Base-by-base conservation (phyloP, 1,140 invertebrate genomes). In the Achatina immaculata region DNA sequence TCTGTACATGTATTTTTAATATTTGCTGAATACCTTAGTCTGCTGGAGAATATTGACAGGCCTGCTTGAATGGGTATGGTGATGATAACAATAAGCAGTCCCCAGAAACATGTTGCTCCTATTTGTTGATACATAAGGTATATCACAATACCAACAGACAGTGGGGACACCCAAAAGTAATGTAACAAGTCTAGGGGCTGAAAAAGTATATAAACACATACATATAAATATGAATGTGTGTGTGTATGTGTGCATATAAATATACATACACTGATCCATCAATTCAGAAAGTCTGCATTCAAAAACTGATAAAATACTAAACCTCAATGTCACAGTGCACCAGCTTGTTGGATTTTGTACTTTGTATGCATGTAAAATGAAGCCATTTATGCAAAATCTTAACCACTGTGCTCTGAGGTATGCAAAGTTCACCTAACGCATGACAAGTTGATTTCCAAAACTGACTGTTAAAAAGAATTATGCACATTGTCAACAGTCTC, bases 141-240 rank as follows among this genome's bases (percentile, higher is more conserved):
- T 36, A 83, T 66, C 1, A 82, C 68, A 2, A 80, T 51, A 36
- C 16, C 65, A 31, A 83, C 77, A 71, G 82, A 75, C 31, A 85
- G 24, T 34, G 84, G 84, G 16, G 80, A 77, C 34, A 82, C n/a
- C 84, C 82, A 83, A 19, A 81, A 45, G 51, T 78, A 81, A 72
- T 85, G 82, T 34, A 85, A 40, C 21, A 78, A 96, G 96, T 83
- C 81, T 38, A 80, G 62, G 19, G 71, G 58, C 81, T 85, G 68
- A 31, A 11, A 40, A 82, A 66, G 34, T 11, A 58, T n/a, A n/a
- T n/a, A n/a, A n/a, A n/a, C n/a, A n/a, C n/a, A n/a, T n/a, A n/a
- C n/a, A n/a, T n/a, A 55, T 11, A 21, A 4, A 55, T 55, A 4
- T 55, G 51, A 48, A 48, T 19, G 19, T 11, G 45, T 48, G 19